Evolutionary conservation across 2,888 invertebrate genomes (phyloP), one percentile per base, ranked within the genome.

Genomic region (Ommatoiulus sabulosus): DNA sequence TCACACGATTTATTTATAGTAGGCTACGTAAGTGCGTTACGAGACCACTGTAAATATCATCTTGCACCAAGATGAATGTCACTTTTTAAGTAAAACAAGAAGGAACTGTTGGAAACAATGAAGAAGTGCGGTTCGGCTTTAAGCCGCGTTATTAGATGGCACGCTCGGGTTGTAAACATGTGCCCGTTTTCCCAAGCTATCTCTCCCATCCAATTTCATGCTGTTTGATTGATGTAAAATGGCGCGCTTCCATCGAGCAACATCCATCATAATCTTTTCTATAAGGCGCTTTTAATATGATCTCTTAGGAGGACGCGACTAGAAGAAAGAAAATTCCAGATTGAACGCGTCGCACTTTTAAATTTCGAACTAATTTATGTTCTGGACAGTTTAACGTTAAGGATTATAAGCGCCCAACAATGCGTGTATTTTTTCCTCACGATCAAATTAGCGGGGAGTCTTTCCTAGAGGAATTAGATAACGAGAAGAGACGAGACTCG

Each of bases 201-300:
- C 86, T 86, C 48, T 46, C 48, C 48, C 86, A 86, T 86, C 44
- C 48, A 86, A 86, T 48, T 86, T 86, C 86, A 86, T 20, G 44
- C 86, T 86, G 86, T 48, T 86, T 86, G 86, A 86, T 44, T 86
- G 86, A 86, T 86, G 44, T 44, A 86, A 86, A 86, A 86, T 86
- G 86, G 86, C 86, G 48, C 48, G 80, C 80, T 80, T 80, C 80
- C 44, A 86, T 86, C 86, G 20, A 12, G 44, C 44, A 86, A 86
- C 86, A 86, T 86, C 86, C 48, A 86, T 86, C 86, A 86, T 44
- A 80, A 80, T 80, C 80, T 80, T 80, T 80, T 80, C 80, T 80
- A 35, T 80, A 80, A 80, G 80, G 35, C 80, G 80, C 35, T 80
- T 80, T 80, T 80, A 80, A 80, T 80, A 80, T 80, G 80, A 80